These are phyloP conservation scores for Lymantria dispar DNA, from an alignment of 2,888 invertebrate genomes.

Conservation along the genomic window DNA sequence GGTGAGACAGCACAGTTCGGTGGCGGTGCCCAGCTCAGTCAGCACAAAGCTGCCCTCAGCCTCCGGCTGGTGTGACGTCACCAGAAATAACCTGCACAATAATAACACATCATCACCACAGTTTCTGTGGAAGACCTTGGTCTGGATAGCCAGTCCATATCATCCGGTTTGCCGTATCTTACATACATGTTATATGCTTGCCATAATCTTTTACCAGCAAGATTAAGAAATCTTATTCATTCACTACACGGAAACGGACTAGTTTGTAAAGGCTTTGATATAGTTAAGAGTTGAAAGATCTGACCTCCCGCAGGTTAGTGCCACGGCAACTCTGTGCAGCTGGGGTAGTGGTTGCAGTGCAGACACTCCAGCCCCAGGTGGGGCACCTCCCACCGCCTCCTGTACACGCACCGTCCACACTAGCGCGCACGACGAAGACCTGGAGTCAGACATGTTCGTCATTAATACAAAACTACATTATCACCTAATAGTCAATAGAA, in stretches of 20 bases:
- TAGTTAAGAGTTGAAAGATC: too few relatives aligned
- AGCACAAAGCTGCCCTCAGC: slow-evolving; percentile 89
- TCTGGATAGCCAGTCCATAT: too few relatives aligned
- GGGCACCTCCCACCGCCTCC: slow-evolving; percentile 85
- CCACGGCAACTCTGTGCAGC: slow-evolving; percentile 90
- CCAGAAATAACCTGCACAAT: slow-evolving; percentile 84
- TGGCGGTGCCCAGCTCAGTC: slow-evolving; percentile 88
- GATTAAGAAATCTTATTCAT: too few relatives aligned
- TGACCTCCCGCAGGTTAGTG: slow-evolving; percentile 87
- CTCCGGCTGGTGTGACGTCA: slow-evolving; percentile 82
- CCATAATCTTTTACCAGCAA: too few relatives aligned
- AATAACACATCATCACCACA: too few relatives aligned
- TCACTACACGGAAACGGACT: too few relatives aligned
- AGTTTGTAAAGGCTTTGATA: too few relatives aligned
- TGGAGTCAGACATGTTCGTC: background rate
- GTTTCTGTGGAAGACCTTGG: too few relatives aligned
- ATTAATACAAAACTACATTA: too few relatives aligned
- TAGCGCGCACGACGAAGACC: slow-evolving; percentile 40
- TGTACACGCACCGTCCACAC: slow-evolving; percentile 55
- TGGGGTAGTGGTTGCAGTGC: slow-evolving; percentile 85
- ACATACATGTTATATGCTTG: too few relatives aligned
- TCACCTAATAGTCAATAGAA: too few relatives aligned
- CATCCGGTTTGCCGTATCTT: too few relatives aligned
- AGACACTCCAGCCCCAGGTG: slow-evolving; percentile 85
- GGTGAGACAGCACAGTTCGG: slow-evolving; percentile 86